Base-by-base conservation (phyloP, 2,888 invertebrate genomes). In the Pantelozetes paolii region DNA sequence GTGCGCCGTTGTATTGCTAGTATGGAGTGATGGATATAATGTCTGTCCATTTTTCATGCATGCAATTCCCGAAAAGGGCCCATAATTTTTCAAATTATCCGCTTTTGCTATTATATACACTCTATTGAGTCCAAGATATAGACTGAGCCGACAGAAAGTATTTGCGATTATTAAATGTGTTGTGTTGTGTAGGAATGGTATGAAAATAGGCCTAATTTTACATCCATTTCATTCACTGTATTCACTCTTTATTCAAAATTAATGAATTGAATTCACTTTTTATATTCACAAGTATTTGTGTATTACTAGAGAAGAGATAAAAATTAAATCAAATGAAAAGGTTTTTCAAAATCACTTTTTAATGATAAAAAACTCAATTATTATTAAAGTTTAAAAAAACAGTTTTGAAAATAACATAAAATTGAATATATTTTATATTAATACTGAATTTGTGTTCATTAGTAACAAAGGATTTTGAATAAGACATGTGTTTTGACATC, bases 11-110 rank as follows among this genome's bases (percentile, higher is more conserved):
- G 20, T n/a, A n/a, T 15, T n/a, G 6, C 50, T 50, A 20, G 20
- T 50, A 50, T 28, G 23, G 18, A 59, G 26, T 59, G 59, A 59
- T 59, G 59, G 59, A 59, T 59, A 59, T 59, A 59, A 59, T 59
- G 28, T 59, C 28, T 59, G 59, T 59, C 59, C 59, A 59, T 59
- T 59, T 59, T 59, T 59, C 59, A 59, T 59, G 59, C 28, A 59
- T 64, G 36, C 36, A 64, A 64, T 32, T n/a, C n/a, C 64, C 30
- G 18, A 30, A 57, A 54, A 26, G n/a, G 36, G 8, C 32, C 36
- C 36, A 64, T 64, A 32, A 64, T 64, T 64, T 64, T 64, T 64
- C 36, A 64, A 64, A 64, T 64, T 64, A 64, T 36, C 2, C 64
- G 23, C 30, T 20, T 11, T 57, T 57, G 26, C 30, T n/a, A 8